These are phyloP conservation scores for Lasioglossum leucozonium DNA, from an alignment of 2,888 invertebrate genomes.

Conservation along the genomic window DNA sequence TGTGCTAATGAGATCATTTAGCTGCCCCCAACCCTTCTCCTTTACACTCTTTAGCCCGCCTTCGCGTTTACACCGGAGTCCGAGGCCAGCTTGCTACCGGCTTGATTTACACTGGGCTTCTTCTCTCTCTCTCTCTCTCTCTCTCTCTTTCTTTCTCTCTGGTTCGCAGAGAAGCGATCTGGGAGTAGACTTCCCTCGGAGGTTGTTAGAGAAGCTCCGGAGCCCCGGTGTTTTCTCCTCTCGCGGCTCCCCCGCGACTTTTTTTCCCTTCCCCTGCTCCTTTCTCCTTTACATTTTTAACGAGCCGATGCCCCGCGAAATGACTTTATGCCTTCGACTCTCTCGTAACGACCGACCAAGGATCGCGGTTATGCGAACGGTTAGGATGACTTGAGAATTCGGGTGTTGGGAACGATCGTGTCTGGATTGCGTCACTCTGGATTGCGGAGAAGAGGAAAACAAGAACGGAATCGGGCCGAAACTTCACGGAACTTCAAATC, in stretches of 20 bases:
- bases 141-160: neutral
- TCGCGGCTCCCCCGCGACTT: constrained; percentile 12
- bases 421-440: neutral
- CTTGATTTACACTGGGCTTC: constrained; percentile 76
- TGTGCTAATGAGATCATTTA: constrained; percentile 84
- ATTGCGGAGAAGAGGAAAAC: neutral
- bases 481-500: no score
- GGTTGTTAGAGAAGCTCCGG: constrained; percentile 45
- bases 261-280: constrained; percentile 17
- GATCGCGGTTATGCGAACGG: neutral
- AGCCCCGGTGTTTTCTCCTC: constrained; percentile 16
- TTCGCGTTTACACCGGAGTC: constrained; percentile 67
- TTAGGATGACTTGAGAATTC: neutral
- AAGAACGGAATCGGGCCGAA: no score
- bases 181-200: constrained; percentile 6
- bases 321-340: constrained; percentile 30
- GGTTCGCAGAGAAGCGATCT: neutral
- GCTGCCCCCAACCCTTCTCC: constrained; percentile 69
- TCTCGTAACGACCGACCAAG: constrained; percentile 19
- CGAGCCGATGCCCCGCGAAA: constrained; percentile 29
- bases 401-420: neutral
- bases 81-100: constrained; percentile 60
- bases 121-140: constrained; percentile 11
- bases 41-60: constrained; percentile 69
- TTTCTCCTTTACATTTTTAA: constrained; percentile 22